phyloP scores from a whole-genome alignment of 2,113 vertebrate species.

The Ascaphus truei region DNA sequence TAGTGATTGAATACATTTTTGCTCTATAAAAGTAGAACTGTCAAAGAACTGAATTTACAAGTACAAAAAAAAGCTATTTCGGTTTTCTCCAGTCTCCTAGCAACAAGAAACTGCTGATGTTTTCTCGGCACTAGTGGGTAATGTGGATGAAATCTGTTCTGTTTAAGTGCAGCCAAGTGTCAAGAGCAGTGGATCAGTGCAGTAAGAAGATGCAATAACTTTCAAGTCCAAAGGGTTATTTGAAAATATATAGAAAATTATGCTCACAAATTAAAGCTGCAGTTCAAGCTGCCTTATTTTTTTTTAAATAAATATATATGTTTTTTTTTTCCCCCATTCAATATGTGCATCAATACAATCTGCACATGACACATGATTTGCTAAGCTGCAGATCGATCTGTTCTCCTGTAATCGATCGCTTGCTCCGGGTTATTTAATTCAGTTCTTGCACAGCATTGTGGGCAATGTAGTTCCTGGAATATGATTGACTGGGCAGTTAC shows the following conservation, averaged over 20 bases:
- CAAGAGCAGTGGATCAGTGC: constrained; percentile 35
- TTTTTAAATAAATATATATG: no score
- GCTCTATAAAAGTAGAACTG: constrained; percentile 41
- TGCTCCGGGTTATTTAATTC: no score
- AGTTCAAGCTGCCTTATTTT: no score
- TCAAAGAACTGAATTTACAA: constrained; percentile 54
- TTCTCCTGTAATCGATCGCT: no score
- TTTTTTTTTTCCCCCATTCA: no score
- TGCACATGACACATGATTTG: no score
- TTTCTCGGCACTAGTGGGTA: constrained; percentile 45
- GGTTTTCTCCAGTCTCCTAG: constrained; percentile 53
- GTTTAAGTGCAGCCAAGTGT: constrained; percentile 40
- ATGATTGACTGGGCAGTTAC: no score
- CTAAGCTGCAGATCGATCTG: no score
- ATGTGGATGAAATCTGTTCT: constrained; percentile 47
- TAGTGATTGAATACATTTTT: constrained; percentile 47
- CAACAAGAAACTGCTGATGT: constrained; percentile 51
- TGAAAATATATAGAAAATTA: neutral
- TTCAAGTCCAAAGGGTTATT: constrained; percentile 8
- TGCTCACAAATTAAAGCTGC: neutral
- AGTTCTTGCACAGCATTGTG: no score
- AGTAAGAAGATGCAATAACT: constrained; percentile 13
- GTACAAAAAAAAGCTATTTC: constrained; percentile 43
- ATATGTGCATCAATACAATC: no score
- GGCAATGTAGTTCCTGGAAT: no score